Percentiles rank a stretch among this genome's conserved stretches.
phyloP scores from a whole-genome alignment of 1,140 invertebrate genomes.

The Anadara kagoshimensis region DNA sequence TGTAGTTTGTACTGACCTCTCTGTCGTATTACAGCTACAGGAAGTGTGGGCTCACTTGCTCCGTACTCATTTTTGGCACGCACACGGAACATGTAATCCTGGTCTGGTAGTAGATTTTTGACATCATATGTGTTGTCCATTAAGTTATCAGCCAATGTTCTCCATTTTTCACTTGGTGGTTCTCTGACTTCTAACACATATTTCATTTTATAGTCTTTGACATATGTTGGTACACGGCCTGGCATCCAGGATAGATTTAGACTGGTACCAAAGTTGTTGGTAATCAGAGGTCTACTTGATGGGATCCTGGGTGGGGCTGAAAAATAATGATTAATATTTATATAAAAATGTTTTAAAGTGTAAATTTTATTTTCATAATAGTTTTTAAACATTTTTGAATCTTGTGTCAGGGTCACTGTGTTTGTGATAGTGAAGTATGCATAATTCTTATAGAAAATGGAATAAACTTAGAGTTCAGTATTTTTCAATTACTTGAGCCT shows the following conservation, averaged over 20 bases:
- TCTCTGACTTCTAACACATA: conserved; percentile 64
- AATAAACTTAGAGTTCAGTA: too few species aligned
- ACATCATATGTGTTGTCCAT: conserved; percentile 52
- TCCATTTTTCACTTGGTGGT: conserved; percentile 54
- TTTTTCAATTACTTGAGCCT: too few species aligned
- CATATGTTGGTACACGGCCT: conserved; percentile 76
- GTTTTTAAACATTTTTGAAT: too few species aligned
- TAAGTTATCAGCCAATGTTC: conserved; percentile 43
- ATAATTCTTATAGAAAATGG: too few species aligned
- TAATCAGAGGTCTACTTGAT: conserved; percentile 89
- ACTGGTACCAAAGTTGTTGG: conserved; percentile 87
- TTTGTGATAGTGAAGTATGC: too few species aligned
- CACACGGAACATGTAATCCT: conserved; percentile 90
- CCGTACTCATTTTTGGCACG: conserved; percentile 92
- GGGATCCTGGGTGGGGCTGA: conserved; percentile 83
- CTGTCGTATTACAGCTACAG: conserved; percentile 61
- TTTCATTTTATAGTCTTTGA: conserved; percentile 44
- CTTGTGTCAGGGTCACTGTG: too few species aligned
- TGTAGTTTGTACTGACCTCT: conserved; percentile 45
- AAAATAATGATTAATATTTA: too few species aligned
- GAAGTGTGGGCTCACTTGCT: conserved; percentile 68
- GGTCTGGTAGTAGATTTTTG: conserved; percentile 49
- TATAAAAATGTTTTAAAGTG: too few species aligned
- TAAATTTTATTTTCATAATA: too few species aligned
- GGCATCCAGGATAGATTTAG: conserved; percentile 91